A percentile compares a stretch with the other conserved stretches of the same genome.
Evolutionary conservation across 2,797 vertebrate species (phyloP).

Genomic region (Adrianichthys oophorus): DNA sequence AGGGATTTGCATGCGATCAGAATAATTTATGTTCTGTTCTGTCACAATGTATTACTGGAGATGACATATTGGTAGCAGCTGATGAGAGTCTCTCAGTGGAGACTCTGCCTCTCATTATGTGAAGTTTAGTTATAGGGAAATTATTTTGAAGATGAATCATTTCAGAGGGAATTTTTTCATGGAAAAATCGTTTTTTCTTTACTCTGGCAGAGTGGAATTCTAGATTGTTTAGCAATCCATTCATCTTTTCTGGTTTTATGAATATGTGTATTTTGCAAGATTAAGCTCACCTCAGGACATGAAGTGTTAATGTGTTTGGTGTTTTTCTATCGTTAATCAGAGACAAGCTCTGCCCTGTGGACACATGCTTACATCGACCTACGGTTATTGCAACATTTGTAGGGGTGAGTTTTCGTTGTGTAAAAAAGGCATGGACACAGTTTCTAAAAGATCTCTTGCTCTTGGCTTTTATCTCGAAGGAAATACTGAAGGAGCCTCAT

Average conservation of each 20-base stretch:
- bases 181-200: constrained; percentile 25
- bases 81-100: constrained; percentile 28
- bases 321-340: constrained; percentile 44
- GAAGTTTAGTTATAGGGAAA: constrained; percentile 37
- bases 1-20: constrained; percentile 63
- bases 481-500: constrained; percentile 13
- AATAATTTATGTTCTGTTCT: constrained; percentile 51
- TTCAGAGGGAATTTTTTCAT: constrained; percentile 31
- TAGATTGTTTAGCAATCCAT: constrained; percentile 35
- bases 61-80: constrained; percentile 45
- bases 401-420: constrained; percentile 46
- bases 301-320: constrained; percentile 28
- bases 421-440: constrained; percentile 35
- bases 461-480: constrained; percentile 6
- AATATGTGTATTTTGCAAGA: constrained; percentile 40
- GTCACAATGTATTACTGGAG: constrained; percentile 40
- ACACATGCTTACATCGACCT: constrained; percentile 53
- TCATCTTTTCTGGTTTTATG: constrained; percentile 27
- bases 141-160: constrained; percentile 41
- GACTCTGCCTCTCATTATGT: constrained; percentile 29
- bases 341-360: constrained; percentile 53
- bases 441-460: constrained; percentile 20
- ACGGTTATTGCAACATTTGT: constrained; percentile 62
- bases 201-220: constrained; percentile 30
- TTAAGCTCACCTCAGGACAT: constrained; percentile 25